phyloP scores from a whole-genome alignment of 2,113 vertebrate genomes.

The Chunga burmeisteri region DNA sequence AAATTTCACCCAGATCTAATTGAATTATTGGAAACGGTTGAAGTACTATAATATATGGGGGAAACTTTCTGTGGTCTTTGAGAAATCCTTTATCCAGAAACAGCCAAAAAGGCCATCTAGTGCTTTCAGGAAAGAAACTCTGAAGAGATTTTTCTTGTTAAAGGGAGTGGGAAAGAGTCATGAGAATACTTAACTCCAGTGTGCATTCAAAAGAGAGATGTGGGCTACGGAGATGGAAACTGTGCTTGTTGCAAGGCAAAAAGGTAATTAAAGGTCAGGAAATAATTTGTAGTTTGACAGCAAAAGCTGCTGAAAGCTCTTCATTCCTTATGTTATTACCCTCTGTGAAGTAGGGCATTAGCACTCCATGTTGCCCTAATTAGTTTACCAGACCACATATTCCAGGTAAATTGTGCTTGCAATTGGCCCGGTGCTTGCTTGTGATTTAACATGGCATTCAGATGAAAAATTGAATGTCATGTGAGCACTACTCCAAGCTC shows the following conservation, averaged over 20 bases:
- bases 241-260: not conserved
- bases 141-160: not conserved
- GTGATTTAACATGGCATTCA: constrained; percentile 36
- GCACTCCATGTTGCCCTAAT: constrained; percentile 42
- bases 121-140: not conserved
- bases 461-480: constrained; percentile 23
- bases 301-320: constrained; percentile 26
- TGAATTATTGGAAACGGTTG: not conserved
- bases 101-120: not conserved
- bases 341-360: constrained; percentile 29
- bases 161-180: not conserved
- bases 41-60: not conserved
- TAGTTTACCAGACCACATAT: constrained; percentile 42
- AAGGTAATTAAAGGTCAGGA: constrained; percentile 44
- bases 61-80: not conserved
- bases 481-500: not conserved
- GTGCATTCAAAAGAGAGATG: not conserved
- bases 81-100: constrained; percentile 22
- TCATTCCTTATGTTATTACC: constrained; percentile 24
- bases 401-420: constrained; percentile 14
- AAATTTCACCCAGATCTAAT: not conserved
- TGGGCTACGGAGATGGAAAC: not conserved
- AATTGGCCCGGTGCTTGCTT: not conserved
- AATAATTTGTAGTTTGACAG: constrained; percentile 39
- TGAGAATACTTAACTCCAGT: not conserved